Percentiles rank a stretch among this genome's conserved stretches.
Evolutionary conservation across 2,888 invertebrate species (phyloP).

Genomic region (Tortricodes alternella): DNA sequence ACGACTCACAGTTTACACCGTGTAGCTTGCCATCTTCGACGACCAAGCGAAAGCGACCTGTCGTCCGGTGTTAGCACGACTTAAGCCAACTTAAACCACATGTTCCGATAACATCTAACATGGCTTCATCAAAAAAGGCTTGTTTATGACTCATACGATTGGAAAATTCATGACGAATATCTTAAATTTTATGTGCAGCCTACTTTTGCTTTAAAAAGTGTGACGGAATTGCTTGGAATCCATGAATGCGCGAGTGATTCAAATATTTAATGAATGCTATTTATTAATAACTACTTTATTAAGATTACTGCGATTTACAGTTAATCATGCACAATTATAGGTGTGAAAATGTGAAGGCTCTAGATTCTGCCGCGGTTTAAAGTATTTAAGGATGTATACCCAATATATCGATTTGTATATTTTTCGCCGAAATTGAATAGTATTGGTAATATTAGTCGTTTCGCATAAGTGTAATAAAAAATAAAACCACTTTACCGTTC

Average conservation of each 20-base stretch:
- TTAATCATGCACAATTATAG: neutral
- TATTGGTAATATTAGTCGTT: no score
- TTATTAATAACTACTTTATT: slow-evolving; percentile 22
- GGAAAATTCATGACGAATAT: slow-evolving; percentile 16
- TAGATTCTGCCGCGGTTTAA: neutral
- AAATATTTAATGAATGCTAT: slow-evolving; percentile 4
- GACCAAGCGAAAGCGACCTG: neutral
- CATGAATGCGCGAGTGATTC: neutral
- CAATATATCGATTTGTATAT: no score
- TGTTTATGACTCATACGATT: neutral
- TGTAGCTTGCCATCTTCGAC: neutral
- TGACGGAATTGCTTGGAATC: slow-evolving; percentile 16
- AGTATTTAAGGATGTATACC: no score
- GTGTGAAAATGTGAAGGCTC: neutral
- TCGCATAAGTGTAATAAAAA: no score
- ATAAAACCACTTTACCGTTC: no score
- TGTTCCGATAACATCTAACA: slow-evolving; percentile 7
- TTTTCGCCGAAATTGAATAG: no score
- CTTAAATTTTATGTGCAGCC: slow-evolving; percentile 31
- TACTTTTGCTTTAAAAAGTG: slow-evolving; percentile 33
- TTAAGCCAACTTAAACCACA: neutral
- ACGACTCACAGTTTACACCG: no score
- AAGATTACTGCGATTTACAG: slow-evolving; percentile 15
- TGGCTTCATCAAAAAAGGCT: neutral
- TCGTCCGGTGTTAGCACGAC: neutral